These are phyloP conservation scores for Gallinago solitaria DNA, from an alignment of 2,797 vertebrate species.

Conservation along the genomic window DNA sequence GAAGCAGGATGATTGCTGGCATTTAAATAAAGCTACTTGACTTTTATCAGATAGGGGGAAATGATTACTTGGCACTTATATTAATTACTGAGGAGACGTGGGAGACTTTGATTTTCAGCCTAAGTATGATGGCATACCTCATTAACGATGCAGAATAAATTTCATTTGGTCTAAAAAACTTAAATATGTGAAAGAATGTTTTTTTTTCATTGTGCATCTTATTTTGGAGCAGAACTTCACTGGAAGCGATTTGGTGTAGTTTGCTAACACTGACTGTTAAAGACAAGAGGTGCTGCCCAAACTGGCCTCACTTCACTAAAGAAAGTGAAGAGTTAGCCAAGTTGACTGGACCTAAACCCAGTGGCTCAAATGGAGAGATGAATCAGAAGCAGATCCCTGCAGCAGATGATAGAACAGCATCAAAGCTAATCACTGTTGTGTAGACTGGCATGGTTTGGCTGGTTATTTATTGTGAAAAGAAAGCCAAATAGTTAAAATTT, in stretches of 20 bases:
- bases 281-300: neutral
- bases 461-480: neutral
- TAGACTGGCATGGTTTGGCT: neutral
- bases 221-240: neutral
- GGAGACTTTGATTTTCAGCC: neutral
- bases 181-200: neutral
- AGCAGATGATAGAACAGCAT: neutral
- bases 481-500: neutral
- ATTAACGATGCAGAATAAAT: neutral
- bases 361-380: neutral
- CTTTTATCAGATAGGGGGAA: constrained; percentile 38
- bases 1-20: constrained; percentile 44
- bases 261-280: neutral
- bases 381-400: neutral
- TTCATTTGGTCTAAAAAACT: neutral
- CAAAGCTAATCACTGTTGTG: neutral
- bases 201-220: neutral
- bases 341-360: neutral
- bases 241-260: neutral
- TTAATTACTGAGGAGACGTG: constrained; percentile 56
- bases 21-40: constrained; percentile 63
- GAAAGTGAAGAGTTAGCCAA: neutral
- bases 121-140: neutral
- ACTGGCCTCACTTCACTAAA: neutral
- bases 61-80: constrained; percentile 44